A percentile compares a stretch with the other conserved stretches of the same genome.
These are phyloP conservation scores for Garra rufa DNA, from an alignment of 2,113 vertebrate genomes.

Conservation along the genomic window DNA sequence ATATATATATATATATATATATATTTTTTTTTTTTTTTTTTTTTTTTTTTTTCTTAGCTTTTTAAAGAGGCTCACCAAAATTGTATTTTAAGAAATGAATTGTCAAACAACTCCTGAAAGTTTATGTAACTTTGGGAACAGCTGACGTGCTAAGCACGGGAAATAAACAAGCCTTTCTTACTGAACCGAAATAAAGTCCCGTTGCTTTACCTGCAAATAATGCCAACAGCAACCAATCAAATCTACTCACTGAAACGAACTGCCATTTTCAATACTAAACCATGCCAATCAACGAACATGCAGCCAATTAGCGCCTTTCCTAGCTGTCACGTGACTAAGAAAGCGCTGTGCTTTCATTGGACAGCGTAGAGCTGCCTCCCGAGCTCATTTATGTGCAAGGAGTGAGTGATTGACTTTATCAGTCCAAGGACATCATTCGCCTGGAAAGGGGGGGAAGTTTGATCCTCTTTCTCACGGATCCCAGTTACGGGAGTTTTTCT, in stretches of 20 bases:
- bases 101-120: neutral
- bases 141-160: conserved; percentile 53
- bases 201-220: conserved; percentile 83
- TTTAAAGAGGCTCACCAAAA: neutral
- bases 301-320: conserved; percentile 79
- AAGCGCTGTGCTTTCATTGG: conserved; percentile 83
- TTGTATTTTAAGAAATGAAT: neutral
- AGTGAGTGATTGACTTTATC: conserved; percentile 97
- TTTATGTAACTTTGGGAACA: conserved; percentile 52
- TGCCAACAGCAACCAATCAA: conserved; percentile 83
- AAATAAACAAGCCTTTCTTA: conserved; percentile 57
- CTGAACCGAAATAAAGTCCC: conserved; percentile 57
- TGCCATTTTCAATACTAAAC: conserved; percentile 84
- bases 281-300: conserved; percentile 81
- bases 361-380: conserved; percentile 81
- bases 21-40: no score
- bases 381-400: conserved; percentile 90
- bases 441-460: conserved; percentile 87
- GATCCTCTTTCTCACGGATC: conserved; percentile 84
- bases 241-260: conserved; percentile 74
- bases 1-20: no score
- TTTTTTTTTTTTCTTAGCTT: neutral
- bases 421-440: conserved; percentile 94
- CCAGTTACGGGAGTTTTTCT: conserved; percentile 78
- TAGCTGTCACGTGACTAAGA: conserved; percentile 80